phyloP scores from a whole-genome alignment of 2,113 vertebrate species.

The Psophia crepitans region DNA sequence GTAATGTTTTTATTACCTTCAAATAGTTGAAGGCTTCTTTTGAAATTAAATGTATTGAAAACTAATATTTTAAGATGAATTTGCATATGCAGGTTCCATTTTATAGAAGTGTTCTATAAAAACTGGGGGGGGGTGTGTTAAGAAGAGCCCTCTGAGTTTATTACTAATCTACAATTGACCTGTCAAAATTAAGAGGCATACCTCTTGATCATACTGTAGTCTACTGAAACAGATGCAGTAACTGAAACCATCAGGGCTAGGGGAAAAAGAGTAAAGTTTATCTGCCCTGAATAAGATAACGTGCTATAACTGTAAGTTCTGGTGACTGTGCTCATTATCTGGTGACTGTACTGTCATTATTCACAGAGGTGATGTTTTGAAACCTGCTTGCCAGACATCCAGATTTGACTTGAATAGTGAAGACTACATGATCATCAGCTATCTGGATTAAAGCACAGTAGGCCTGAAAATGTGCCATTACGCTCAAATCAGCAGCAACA shows the following conservation, averaged over 20 bases:
- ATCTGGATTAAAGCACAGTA: not conserved
- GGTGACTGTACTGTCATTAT: not conserved
- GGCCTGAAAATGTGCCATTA: not conserved
- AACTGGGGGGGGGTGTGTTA: not conserved
- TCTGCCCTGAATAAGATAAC: not conserved
- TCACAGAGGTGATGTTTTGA: not conserved
- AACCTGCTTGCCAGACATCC: not conserved
- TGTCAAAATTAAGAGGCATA: not conserved
- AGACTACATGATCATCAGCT: not conserved
- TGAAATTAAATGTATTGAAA: not conserved
- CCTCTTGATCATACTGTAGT: not conserved
- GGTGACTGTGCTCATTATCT: not conserved
- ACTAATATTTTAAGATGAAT: not conserved
- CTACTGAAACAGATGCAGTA: not conserved
- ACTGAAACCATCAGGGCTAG: not conserved
- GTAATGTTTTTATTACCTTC: slow-evolving; percentile 62
- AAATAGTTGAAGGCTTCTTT: slow-evolving; percentile 48
- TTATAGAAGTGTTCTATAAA: not conserved
- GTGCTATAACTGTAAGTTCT: not conserved
- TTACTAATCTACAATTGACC: not conserved
- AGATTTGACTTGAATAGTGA: not conserved
- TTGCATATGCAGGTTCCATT: not conserved
- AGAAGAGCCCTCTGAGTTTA: not conserved
- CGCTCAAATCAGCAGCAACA: not conserved
- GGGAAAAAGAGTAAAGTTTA: not conserved